Evolutionary conservation across 2,888 invertebrate species (phyloP), one percentile per base, ranked within the genome.

Genomic region (Pristionchus fissidentatus): DNA sequence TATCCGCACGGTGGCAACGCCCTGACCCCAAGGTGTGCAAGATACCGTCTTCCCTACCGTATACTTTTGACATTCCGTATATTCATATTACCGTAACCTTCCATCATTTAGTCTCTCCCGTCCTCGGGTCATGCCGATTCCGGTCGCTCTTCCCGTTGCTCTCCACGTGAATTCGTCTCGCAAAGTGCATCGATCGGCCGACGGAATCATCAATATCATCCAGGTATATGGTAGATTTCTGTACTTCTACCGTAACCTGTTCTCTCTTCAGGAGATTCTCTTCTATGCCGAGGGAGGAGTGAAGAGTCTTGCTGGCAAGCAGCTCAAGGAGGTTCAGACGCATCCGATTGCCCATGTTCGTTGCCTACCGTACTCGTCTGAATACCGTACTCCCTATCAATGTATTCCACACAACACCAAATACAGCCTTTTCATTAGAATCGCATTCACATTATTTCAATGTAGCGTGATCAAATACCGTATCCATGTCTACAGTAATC

Each of bases 131-230:
- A 19, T 73, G n/a, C 26, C 73, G 8, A 73, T 73, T 35, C 73
- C 73, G 7, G 73, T 22, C 13, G 3, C 26, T 26, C n/a, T 29
- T 5, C 73, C 73, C 29, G 73, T 46, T 13, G 43, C 73, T n/a
- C 73, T 73, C 13, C 46, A 73, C 13, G 73, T 73, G 35, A 73
- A 41, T 8, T 73, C 73, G 5, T 73, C 73, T 4, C 73, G 73
- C 46, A 73, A 73, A 29, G 73, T 73, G 1, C 73, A 73, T 26
- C 43, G 73, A 22, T 41, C 43, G 7, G 41, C 73, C 19, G 73
- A 73, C 29, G 73, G 73, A n/a, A 73, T 73, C 46, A 73, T 73
- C 46, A 73, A 73, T 22, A 73, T 73, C 73, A 73, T 73, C 26
- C 73, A 73, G 73, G 73, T 73, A 73, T 41, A 26, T 43, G 13